Evolutionary conservation across 2,113 vertebrate genomes (phyloP).

Genomic region (Mustela nigripes): DNA sequence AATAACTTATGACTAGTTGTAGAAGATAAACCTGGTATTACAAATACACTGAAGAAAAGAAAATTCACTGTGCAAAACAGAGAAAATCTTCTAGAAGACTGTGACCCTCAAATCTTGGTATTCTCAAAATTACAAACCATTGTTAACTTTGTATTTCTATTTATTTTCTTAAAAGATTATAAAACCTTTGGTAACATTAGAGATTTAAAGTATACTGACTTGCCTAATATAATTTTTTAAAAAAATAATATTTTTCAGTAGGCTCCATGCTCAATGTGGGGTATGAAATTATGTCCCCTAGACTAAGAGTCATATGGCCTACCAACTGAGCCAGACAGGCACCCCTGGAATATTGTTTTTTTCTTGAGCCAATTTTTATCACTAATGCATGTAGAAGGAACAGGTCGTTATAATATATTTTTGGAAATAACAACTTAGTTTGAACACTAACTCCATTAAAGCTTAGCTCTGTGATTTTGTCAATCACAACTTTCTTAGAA

Average conservation of each 20-base stretch:
- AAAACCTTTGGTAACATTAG: background rate
- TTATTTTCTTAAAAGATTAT: background rate
- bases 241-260: background rate
- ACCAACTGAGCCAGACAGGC: background rate
- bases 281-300: background rate
- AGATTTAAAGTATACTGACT: background rate
- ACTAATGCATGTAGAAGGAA: background rate
- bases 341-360: background rate
- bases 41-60: background rate
- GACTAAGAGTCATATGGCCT: background rate
- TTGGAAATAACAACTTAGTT: background rate
- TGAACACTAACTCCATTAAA: background rate
- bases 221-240: background rate
- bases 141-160: background rate
- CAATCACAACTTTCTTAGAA: background rate
- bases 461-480: background rate
- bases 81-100: background rate
- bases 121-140: background rate
- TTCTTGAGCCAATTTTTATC: background rate
- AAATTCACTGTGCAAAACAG: background rate
- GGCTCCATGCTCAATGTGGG: background rate
- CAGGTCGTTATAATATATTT: background rate
- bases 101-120: background rate
- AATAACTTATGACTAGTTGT: background rate
- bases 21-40: background rate